Base-by-base conservation (phyloP, 2,797 vertebrate species). In the Propithecus deckenii region DNA sequence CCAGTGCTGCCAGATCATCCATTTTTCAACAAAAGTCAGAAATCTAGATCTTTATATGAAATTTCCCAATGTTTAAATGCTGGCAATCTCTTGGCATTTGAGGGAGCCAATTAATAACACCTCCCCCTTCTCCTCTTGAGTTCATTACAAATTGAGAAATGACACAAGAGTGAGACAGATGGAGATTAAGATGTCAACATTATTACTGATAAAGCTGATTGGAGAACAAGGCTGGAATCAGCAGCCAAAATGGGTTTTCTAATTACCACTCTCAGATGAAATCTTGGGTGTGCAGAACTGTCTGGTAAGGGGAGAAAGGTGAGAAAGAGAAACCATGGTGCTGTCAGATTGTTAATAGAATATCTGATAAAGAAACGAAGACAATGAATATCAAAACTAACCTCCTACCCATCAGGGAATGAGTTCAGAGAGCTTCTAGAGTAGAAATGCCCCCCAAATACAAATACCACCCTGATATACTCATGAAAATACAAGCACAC, bases 151-250 rank as follows among this genome's bases (percentile, higher is more conserved):
- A 25, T 78, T 91, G 87, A 94, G 80, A 91, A 91, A 80, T 93
- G 86, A 92, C 81, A 93, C 30, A 50, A 84, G 25, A 86, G 23
- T 86, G 67, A 93, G 74, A 91, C 93, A 97, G 89, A 94, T 96
- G 86, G 91, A 92, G 75, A 94, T 84, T 89, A 96, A 95, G 89
- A 97, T 96, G 94, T 85, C 89, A 96, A 0, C 35, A 86, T 96
- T 91, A 84, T 74, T 57, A 89, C 83, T 92, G 78, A 95, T 83
- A 92, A 84, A 86, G 57, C 30, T 94, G 79, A 80, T 80, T 89
- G 79, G 55, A 92, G 81, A 92, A 83, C 28, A 89, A 93, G 41
- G 12, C 78, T 78, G 48, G 89, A 69, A 91, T 91, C 48, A 95
- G 79, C 23, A 84, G 78, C 59, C 89, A 96, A 95, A 95, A 72